Evolutionary conservation across 2,797 vertebrate genomes (phyloP).

Genomic region (Oreochromis mossambicus): DNA sequence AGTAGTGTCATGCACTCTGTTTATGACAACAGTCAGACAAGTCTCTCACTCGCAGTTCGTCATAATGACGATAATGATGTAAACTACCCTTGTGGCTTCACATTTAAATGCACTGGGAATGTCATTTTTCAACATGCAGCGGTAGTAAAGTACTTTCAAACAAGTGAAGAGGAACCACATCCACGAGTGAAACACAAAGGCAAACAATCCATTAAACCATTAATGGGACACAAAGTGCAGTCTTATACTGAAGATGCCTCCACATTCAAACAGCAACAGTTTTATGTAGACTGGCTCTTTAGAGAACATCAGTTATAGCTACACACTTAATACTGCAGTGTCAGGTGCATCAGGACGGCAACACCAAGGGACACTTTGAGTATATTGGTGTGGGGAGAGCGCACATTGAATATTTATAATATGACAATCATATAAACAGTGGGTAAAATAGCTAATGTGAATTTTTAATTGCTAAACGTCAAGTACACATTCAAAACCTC

Average conservation of each 20-base stretch:
- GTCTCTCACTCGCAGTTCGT: neutral
- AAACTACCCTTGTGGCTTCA: neutral
- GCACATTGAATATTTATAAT: neutral
- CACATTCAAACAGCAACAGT: neutral
- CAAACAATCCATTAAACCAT: neutral
- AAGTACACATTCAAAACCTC: neutral
- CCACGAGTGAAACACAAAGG: neutral
- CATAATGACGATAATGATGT: neutral
- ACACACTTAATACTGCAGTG: neutral
- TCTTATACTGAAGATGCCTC: neutral
- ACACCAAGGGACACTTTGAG: neutral
- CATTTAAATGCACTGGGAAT: neutral
- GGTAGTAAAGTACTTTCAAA: neutral
- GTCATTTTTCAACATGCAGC: neutral
- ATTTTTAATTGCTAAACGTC: neutral
- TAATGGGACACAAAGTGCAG: neutral
- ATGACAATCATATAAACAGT: neutral
- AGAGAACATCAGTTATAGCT: neutral
- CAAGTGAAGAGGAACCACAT: neutral
- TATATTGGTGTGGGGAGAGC: neutral
- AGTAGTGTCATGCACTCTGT: neutral
- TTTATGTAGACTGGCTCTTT: neutral
- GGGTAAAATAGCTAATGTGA: neutral
- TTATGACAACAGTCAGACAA: neutral
- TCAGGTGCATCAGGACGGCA: neutral